A percentile compares a stretch with the other conserved stretches of the same genome.
These are phyloP conservation scores for Ctenosaura bakeri DNA, from an alignment of 2,797 vertebrate genomes.

Conservation along the genomic window DNA sequence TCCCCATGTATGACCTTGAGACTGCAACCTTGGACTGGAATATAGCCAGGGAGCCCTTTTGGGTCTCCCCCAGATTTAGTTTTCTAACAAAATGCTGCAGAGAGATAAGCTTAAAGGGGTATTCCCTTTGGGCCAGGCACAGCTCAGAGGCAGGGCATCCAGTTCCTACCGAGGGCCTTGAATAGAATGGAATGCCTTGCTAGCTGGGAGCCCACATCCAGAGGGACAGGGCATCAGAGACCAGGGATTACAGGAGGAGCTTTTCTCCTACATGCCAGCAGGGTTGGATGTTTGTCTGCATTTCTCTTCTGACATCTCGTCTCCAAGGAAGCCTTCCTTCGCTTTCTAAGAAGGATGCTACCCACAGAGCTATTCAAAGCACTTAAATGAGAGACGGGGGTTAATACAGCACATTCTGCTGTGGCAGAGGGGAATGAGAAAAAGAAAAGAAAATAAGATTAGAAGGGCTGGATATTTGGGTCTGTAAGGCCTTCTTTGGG, in stretches of 20 bases:
- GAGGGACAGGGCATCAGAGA: constrained; percentile 61
- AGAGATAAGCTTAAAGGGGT: background rate
- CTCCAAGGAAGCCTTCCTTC: constrained; percentile 77
- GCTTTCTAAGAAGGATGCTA: constrained; percentile 80
- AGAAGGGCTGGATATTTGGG: constrained; percentile 75
- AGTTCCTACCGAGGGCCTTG: constrained; percentile 26
- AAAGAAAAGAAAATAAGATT: constrained; percentile 80
- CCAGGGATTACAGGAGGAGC: constrained; percentile 75
- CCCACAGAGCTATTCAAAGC: constrained; percentile 83
- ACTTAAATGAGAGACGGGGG: constrained; percentile 82
- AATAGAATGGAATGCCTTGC: constrained; percentile 20
- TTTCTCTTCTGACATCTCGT: constrained; percentile 71
- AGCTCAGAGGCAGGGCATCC: background rate
- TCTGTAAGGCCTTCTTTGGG: constrained; percentile 73
- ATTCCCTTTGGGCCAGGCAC: background rate
- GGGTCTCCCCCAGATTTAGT: background rate
- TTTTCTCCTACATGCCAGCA: constrained; percentile 65
- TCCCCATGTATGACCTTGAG: background rate
- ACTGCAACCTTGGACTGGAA: background rate
- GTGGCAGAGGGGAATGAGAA: constrained; percentile 28
- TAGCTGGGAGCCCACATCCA: constrained; percentile 53
- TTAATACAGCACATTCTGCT: constrained; percentile 80
- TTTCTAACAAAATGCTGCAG: constrained; percentile 17
- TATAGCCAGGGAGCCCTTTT: background rate
- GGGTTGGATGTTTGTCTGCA: constrained; percentile 74